Percentiles rank a stretch among this genome's conserved stretches.
Conservation (phyloP, 2,113 vertebrate genomes). For the Craseonycteris thonglongyai region DNA sequence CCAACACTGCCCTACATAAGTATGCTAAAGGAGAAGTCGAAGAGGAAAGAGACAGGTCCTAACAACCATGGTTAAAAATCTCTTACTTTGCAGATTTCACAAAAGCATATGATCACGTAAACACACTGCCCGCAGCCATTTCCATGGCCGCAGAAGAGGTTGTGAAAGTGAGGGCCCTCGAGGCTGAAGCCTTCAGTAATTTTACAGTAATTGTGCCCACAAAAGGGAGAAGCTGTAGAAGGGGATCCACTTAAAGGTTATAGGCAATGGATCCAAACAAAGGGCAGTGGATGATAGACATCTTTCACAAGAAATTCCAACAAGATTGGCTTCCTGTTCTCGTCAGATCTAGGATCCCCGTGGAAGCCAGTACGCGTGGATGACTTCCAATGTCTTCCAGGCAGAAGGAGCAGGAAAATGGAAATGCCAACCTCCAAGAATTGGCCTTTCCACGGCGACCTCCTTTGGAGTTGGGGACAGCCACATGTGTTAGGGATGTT, state of each 20-base stretch:
- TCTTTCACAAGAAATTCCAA: neutral
- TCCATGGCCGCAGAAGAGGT: neutral
- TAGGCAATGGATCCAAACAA: neutral
- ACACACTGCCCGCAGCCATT: neutral
- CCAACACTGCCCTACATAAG: neutral
- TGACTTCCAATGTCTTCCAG: too few relatives aligned
- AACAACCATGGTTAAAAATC: neutral
- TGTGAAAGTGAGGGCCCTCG: neutral
- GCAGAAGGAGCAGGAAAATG: neutral
- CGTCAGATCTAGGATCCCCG: rapidly evolving
- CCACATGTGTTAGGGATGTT: neutral
- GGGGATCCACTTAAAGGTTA: neutral
- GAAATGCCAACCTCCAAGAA: neutral
- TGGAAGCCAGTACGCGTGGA: too few relatives aligned
- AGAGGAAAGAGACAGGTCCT: neutral
- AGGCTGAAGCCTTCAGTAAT: neutral
- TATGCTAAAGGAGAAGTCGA: neutral
- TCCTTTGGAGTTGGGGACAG: neutral
- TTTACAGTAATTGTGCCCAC: neutral
- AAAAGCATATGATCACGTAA: neutral
- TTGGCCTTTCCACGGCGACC: neutral
- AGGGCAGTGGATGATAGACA: neutral
- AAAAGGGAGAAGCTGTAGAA: neutral
- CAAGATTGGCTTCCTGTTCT: neutral
- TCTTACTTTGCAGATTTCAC: neutral